Evolutionary conservation across 2,888 invertebrate species (phyloP).

Genomic region (Chaetogeoica ovagalla): DNA sequence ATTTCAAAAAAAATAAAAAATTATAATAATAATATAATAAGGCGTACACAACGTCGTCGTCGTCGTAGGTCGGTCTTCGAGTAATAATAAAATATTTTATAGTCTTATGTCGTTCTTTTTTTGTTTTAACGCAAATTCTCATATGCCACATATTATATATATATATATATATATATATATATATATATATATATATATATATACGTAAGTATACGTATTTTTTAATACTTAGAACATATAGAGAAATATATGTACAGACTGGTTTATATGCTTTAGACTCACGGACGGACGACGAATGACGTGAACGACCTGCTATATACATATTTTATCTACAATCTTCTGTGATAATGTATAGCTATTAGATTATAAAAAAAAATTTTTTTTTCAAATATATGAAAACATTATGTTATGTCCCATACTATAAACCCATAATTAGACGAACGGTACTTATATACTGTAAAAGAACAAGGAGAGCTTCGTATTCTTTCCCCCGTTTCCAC

Average conservation of each 20-base stretch:
- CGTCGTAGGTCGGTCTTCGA: too few relatives aligned
- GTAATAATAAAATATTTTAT: too few relatives aligned
- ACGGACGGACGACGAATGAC: conserved; percentile 4
- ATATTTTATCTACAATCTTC: conserved; percentile 53
- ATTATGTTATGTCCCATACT: conserved; percentile 33
- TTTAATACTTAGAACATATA: conserved; percentile 7
- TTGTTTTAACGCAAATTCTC: neutral
- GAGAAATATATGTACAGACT: conserved; percentile 20
- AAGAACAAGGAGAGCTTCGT: conserved; percentile 21
- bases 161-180: too few relatives aligned
- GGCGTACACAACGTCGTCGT: neutral
- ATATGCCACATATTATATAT: neutral
- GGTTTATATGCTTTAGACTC: conserved; percentile 18
- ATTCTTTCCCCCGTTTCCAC: neutral
- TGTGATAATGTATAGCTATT: conserved; percentile 50
- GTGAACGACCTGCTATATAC: conserved; percentile 14
- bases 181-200: too few relatives aligned
- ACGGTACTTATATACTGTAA: conserved; percentile 10
- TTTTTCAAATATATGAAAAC: conserved; percentile 33
- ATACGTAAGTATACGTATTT: neutral
- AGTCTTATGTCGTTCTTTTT: too few relatives aligned
- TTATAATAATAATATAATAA: neutral
- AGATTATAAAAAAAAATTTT: conserved; percentile 11
- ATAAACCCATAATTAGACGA: conserved; percentile 15
- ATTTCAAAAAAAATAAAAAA: too few relatives aligned